Evolutionary conservation across 2,797 vertebrate genomes (phyloP).

Genomic region (Eutrigla gurnardus): DNA sequence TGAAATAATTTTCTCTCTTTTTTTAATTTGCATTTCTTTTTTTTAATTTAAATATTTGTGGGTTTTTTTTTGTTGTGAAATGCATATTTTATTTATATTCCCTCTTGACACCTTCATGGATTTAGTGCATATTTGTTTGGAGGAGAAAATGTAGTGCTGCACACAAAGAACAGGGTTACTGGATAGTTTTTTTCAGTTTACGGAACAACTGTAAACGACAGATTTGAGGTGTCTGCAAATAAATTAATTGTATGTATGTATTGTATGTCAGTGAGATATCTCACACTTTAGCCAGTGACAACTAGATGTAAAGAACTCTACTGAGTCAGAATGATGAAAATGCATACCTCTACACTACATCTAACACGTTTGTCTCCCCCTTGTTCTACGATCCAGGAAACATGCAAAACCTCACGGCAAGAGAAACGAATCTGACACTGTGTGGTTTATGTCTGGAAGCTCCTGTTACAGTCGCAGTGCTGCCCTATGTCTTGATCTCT

Average conservation of each 20-base stretch:
- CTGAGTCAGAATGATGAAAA: not conserved
- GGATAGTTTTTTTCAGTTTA: not conserved
- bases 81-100: not conserved
- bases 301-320: not conserved
- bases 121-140: not conserved
- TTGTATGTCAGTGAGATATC: not conserved
- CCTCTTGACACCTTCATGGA: not conserved
- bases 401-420: not conserved
- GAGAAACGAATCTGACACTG: not conserved
- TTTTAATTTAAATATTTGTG: not conserved
- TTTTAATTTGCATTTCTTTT: not conserved
- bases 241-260: not conserved
- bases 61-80: not conserved
- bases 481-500: conserved; percentile 4
- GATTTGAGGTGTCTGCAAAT: not conserved
- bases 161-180: not conserved
- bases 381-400: conserved; percentile 1
- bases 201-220: not conserved
- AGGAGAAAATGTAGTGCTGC: not conserved
- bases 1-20: not conserved
- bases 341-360: not conserved
- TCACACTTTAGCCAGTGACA: not conserved
- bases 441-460: not conserved
- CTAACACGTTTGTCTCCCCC: not conserved
- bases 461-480: accelerated